Base-by-base conservation (phyloP, 1,140 invertebrate species). In the Pseudomyrmex cubaensis region DNA sequence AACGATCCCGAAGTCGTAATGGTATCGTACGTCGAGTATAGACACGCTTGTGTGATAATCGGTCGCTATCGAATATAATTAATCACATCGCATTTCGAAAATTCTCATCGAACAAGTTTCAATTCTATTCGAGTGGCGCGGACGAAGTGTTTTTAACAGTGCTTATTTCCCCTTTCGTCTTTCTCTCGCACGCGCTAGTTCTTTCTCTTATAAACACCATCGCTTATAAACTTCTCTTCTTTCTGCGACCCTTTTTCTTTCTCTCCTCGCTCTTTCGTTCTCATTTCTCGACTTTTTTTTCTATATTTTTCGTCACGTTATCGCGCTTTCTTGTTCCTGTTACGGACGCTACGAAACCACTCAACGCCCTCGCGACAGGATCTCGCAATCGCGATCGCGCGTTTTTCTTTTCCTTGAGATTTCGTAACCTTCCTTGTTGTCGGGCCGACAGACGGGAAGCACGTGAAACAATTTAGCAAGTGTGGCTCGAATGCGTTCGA, bases 61-160 rank as follows among this genome's bases (percentile, higher is more conserved):
- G 73, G 75, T 86, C 35, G 62, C 85, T 89, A 84, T 77, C 87
- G 85, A 88, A 84, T 89, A 89, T 88, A 89, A 88, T 89, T 85
- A 89, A 88, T 83, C 74, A 75, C 69, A 89, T 89, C 80, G 61
- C 82, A 69, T 86, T 77, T 50, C 85, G 62, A 82, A 89, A 67
- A 83, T 76, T 84, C 35, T 35, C 84, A 94, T 94, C 93, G 93
- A 94, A 94, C 93, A 93, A 94, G 93, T 93, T 94, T 94, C 93
- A 94, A 94, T 94, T 94, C 93, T 91, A 70, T 76, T 78, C 78
- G 88, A 91, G 91, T 84, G 88, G 89, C 89, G 86, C 85, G 91
- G 90, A 93, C 92, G 90, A 93, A 92, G 86, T 90, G 85, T 84
- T 83, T 88, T 73, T 80, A 77, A 70, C 78, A 85, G 77, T 80